phyloP scores from a whole-genome alignment of 2,888 invertebrate species.

The Nymphalis c-album region DNA sequence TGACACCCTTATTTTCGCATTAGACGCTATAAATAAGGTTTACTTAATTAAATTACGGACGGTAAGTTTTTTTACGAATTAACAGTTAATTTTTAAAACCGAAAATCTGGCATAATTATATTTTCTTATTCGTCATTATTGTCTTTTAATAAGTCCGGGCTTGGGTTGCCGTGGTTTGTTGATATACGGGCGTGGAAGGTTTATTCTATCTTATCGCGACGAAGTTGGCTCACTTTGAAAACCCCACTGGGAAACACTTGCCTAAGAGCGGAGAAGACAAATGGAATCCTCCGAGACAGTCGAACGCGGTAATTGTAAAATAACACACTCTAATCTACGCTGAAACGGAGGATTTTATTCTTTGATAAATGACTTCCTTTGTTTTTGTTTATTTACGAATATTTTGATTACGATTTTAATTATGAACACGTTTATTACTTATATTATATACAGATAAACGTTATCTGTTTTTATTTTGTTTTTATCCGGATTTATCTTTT shows the following conservation, averaged over 20 bases:
- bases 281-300: slow-evolving; percentile 60
- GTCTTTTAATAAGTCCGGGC: slow-evolving; percentile 37
- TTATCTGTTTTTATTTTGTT: no score
- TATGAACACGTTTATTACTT: not conserved
- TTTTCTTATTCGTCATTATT: slow-evolving; percentile 11
- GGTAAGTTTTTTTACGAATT: no score
- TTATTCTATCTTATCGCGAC: slow-evolving; percentile 66
- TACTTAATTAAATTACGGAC: no score
- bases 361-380: slow-evolving; percentile 21
- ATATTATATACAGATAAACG: no score
- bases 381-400: slow-evolving; percentile 5
- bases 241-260: slow-evolving; percentile 67
- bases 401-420: not conserved
- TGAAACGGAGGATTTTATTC: slow-evolving; percentile 13
- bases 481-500: no score
- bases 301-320: slow-evolving; percentile 56
- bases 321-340: slow-evolving; percentile 46
- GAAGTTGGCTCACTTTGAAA: slow-evolving; percentile 70
- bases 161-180: slow-evolving; percentile 56
- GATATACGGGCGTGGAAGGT: slow-evolving; percentile 68
- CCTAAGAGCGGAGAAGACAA: slow-evolving; percentile 62
- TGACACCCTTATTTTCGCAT: no score
- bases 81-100: no score
- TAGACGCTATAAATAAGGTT: no score
- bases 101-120: no score